Evolutionary conservation across 2,113 vertebrate genomes (phyloP), one percentile per base, ranked within the genome.

Genomic region (Casuarius casuarius): DNA sequence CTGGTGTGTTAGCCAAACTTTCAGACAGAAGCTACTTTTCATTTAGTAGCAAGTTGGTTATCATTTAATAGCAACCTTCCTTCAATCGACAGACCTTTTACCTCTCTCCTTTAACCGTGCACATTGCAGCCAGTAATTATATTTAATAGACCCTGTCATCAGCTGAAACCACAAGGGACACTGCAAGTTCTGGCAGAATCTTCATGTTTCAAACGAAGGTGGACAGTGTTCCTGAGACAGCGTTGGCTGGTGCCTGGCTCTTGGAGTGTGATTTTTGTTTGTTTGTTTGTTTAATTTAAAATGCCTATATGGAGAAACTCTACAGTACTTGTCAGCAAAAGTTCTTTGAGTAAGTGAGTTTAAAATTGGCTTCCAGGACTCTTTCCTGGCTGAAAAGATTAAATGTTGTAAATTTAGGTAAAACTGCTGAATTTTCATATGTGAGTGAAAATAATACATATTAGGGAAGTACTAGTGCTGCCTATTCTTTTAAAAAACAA

Each of bases 71-170:
- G 52, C 40, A 94, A 20, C 38, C 76, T 92, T 86, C 66, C 52
- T 89, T 86, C 4, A 3, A 28, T 33, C 63, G 31, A 35, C 42
- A 72, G 65, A 84, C 77, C 33, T 95, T 93, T 78, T 84, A 44
- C 33, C 54, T 56, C 59, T 10, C 20, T 49, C 8, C 65, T 71
- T 84, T 87, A 75, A 66, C 49, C 2, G 3, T 71, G 52, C 31
- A 48, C 87, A 40, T 58, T 89, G 26, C 66, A 92, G n/a, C 58
- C 65, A 92, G 40, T 91, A 94, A 85, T 91, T 94, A 72, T 28
- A 31, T 89, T 67, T 84, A 73, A 87, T 92, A 84, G 66, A 91
- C 82, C 15, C 10, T 87, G 59, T 90, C 51, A 83, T 80, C 67
- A 83, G 0, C 33, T 80, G 67, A 72, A 73, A 73, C 25, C 35